Conservation (phyloP, 1,140 invertebrate genomes). For the Platorchestia sp. region DNA sequence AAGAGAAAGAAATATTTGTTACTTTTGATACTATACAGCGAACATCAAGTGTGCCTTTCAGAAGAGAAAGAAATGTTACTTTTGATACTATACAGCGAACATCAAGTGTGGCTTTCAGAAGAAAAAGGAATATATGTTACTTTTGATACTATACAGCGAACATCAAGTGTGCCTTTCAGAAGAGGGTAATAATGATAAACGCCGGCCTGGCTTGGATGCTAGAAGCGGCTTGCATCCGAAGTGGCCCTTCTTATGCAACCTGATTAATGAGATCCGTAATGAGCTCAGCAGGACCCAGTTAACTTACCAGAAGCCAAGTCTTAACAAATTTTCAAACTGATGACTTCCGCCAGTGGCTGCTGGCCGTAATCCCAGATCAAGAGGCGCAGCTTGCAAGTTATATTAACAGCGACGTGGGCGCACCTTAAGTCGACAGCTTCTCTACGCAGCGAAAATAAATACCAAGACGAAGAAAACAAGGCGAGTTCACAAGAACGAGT, state of each 20-base stretch:
- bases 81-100: not conserved
- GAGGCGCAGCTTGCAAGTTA: conserved; percentile 30
- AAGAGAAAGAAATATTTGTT: too few relatives aligned
- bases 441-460: not conserved
- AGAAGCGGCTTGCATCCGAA: not conserved
- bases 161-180: not conserved
- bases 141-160: not conserved
- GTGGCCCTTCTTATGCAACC: conserved; percentile 31
- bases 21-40: too few relatives aligned
- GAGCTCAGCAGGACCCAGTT: conserved; percentile 38
- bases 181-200: not conserved
- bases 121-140: not conserved
- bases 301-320: conserved; percentile 46
- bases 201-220: not conserved
- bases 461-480: not conserved
- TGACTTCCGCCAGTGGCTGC: conserved; percentile 34
- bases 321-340: conserved; percentile 52
- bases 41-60: too few relatives aligned
- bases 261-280: conserved; percentile 55
- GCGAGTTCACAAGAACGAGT: not conserved
- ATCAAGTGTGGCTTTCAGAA: not conserved
- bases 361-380: conserved; percentile 32
- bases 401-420: conserved; percentile 24
- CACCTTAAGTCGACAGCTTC: conserved; percentile 15
- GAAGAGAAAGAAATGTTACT: too few relatives aligned